Base-by-base conservation (phyloP, 1,140 invertebrate species). In the Aphis gossypii region DNA sequence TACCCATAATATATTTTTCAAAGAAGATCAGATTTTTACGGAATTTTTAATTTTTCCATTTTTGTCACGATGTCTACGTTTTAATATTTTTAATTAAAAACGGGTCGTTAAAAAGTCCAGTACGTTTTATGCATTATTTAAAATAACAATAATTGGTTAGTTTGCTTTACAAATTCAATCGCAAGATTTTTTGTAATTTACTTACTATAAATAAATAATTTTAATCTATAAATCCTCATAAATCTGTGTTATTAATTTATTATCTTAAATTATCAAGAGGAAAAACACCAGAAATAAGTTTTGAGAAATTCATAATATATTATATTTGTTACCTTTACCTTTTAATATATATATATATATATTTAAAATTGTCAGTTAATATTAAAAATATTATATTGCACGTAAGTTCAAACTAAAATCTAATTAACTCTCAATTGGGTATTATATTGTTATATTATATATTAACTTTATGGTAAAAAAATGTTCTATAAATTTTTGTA, bases 1-100 rank as follows among this genome's bases (percentile, higher is more conserved):
- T 41, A 41, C 21, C 21, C 82, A 83, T 41, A 41, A 3, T 83
- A 83, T 41, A 83, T 23, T 83, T 83, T 83, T 38, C 76, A 83
- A 83, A 83, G 2, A 41, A 38, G 2, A 41, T 41, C 21, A 83
- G 21, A 83, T 83, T 83, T 23, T 83, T 9, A 83, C 2, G 35
- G 21, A 35, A 38, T 83, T 41, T 83, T 83, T 41, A 83, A 38
- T 83, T 83, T 83, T 83, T 83, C 38, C 21, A 41, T 83, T 83
- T 83, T 41, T 21, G 82, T 83, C 38, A 83, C 82, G 35, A 83
- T 83, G 41, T 14, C n/a, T 23, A 38, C 18, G 35, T 83, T 83
- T 83, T 83, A 83, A 83, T 83, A 76, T 35, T n/a, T 83, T 83
- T 83, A 83, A 83, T 83, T 83, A 41, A 83, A 83, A 83, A 18